Evolutionary conservation across 2,888 invertebrate genomes (phyloP), one percentile per base, ranked within the genome.

Genomic region (Microctonus aethiopoides): DNA sequence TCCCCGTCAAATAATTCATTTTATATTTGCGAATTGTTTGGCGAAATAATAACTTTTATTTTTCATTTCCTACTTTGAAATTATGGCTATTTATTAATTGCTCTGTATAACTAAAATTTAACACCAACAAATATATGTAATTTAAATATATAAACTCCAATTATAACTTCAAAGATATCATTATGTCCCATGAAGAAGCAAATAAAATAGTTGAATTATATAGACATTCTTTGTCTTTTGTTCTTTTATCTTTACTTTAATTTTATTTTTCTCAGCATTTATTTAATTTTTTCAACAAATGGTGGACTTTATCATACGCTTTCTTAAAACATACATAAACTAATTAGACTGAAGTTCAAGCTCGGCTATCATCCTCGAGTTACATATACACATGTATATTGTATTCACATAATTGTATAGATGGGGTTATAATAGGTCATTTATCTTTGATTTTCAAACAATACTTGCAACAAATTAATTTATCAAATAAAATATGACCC

Each of bases 261-360:
- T 16, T n/a, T 46, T n/a, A 7, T n/a, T n/a, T 16, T 29, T 32
- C 34, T 34, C n/a, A 57, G 13, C 57, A 57, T 32, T 32, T 34
- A 32, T 16, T 32, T 32, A 57, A 57, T 57, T 57, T 46, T 34
- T 57, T 11, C 11, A 54, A 22, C 54, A n/a, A 16, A 13, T 16
- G 16, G 16, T n/a, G 34, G 32, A 29, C 16, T 20, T n/a, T 57
- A 57, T 57, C 32, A 57, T 20, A 26, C n/a, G 34, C 57, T 9
- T 34, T 32, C 57, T 13, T 57, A 11, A 26, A 16, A 13, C 26
- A 20, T 57, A 32, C 32, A 57, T 32, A 57, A 57, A 57, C 57
- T 57, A 57, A 57, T 57, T 32, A 57, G 57, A n/a, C n/a, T 34
- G n/a, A 34, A 57, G 57, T 57, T 26, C 7, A 29, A 16, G 32